Percentiles rank a stretch among this genome's conserved stretches.
phyloP scores from a whole-genome alignment of 2,888 invertebrate genomes.

The Xanthia togata region DNA sequence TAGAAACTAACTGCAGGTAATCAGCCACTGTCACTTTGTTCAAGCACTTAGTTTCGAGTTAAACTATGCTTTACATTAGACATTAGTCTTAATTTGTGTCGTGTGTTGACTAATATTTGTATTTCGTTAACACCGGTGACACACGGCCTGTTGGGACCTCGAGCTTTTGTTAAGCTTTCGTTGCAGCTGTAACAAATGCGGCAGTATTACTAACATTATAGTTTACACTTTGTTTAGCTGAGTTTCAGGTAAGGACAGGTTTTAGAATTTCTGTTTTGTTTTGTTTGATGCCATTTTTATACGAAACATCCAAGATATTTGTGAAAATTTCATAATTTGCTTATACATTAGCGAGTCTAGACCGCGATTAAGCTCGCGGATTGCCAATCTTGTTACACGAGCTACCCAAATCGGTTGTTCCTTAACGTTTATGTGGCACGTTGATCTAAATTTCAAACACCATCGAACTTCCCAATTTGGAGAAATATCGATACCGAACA shows the following conservation, averaged over 20 bases:
- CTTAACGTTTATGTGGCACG: background rate
- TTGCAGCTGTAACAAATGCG: background rate
- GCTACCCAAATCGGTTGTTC: background rate
- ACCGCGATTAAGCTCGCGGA: background rate
- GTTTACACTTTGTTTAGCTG: background rate
- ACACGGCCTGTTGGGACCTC: constrained; percentile 66
- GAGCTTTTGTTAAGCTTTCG: constrained; percentile 49
- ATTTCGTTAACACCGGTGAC: constrained; percentile 87
- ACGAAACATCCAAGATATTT: background rate
- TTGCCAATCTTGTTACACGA: background rate
- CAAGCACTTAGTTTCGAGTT: constrained; percentile 88
- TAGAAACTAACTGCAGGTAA: constrained; percentile 67
- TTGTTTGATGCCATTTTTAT: background rate
- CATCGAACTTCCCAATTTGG: background rate
- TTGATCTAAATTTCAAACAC: background rate
- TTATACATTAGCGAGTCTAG: background rate
- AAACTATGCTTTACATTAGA: constrained; percentile 87
- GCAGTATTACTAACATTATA: background rate
- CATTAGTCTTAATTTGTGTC: constrained; percentile 90
- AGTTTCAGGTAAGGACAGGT: background rate
- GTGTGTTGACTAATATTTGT: constrained; percentile 87
- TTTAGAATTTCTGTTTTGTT: background rate
- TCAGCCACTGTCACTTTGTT: constrained; percentile 85
- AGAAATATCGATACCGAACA: background rate
- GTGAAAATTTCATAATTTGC: background rate